A percentile compares a stretch with the other conserved stretches of the same genome.
These are phyloP conservation scores for Macroglossus sobrinus DNA, from an alignment of 2,113 vertebrate species.

Conservation along the genomic window DNA sequence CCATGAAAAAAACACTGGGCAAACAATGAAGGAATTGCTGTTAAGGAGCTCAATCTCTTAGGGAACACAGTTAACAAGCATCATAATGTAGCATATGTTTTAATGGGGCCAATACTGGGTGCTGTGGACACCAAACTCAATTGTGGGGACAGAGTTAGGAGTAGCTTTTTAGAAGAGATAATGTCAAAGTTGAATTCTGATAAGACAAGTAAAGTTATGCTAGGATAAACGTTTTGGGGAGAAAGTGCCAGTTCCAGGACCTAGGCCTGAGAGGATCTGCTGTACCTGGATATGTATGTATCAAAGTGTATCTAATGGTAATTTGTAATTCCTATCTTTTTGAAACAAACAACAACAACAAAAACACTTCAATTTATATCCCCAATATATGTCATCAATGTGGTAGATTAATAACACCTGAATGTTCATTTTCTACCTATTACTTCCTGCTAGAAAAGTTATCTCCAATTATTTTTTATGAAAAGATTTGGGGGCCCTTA, in stretches of 20 bases:
- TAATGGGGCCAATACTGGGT: neutral
- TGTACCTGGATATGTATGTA: neutral
- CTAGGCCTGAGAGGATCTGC: neutral
- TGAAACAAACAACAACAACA: neutral
- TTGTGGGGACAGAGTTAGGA: neutral
- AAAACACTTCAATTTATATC: neutral
- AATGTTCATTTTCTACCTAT: neutral
- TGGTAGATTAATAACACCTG: neutral
- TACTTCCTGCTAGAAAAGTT: neutral
- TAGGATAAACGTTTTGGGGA: neutral
- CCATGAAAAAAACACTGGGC: neutral
- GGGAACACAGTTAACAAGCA: neutral
- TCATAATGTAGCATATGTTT: neutral
- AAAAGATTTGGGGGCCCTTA: neutral
- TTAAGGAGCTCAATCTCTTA: neutral
- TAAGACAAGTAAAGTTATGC: neutral
- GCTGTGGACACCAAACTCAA: neutral
- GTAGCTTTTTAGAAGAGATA: neutral
- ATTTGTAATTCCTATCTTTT: neutral
- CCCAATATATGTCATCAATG: neutral
- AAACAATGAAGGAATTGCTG: neutral
- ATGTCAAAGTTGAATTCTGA: neutral
- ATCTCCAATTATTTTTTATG: neutral
- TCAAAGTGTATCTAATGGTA: neutral
- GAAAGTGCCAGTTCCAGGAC: neutral